Evolutionary conservation across 1,140 invertebrate species (phyloP), one percentile per base, ranked within the genome.

Genomic region (Platyscapa corneri): DNA sequence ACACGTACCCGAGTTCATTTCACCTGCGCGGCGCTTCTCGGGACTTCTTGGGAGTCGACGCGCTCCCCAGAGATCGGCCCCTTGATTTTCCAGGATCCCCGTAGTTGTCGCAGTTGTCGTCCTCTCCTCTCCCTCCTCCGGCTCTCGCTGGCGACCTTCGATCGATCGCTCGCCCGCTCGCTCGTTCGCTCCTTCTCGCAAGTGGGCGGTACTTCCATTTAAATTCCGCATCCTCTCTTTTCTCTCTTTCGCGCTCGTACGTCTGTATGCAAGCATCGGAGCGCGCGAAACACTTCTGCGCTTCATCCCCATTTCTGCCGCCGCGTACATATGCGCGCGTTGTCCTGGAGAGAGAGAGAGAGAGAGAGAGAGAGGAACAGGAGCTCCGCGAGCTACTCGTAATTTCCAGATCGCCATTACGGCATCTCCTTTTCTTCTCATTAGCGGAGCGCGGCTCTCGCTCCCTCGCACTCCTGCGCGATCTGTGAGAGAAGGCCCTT

Each of bases 181-280:
- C 39, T 75, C 70, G 83, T 64, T 80, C 70, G 65, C 65, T 79
- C 77, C 72, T 82, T 56, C 30, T 34, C 65, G 27, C 67, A 86
- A 87, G 84, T 87, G 76, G 84, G 84, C 87, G 87, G 87, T 85
- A 87, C 87, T 86, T 87, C 84, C 87, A 87, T 87, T 87, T 87
- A 87, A 87, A 87, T 87, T 87, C 85, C 83, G 37, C 79, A 8
- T 75, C 76, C 39, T 84, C 76, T 78, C 76, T 67, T 53, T 49
- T 78, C 65, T 80, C 83, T 74, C 67, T 74, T 34, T 72, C 46
- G 32, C 37, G 49, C 60, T 83, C 42, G 5, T n/a, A 42, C 49
- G n/a, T 32, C 16, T 74, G 30, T 67, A 30, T 30, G 18, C n/a
- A 18, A 49, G 20, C 30, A 32, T 32, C 27, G 20, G 53, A 39